Percentiles rank a stretch among this genome's conserved stretches.
phyloP scores from a whole-genome alignment of 2,888 invertebrate species.

The Metallyticus violacea region DNA sequence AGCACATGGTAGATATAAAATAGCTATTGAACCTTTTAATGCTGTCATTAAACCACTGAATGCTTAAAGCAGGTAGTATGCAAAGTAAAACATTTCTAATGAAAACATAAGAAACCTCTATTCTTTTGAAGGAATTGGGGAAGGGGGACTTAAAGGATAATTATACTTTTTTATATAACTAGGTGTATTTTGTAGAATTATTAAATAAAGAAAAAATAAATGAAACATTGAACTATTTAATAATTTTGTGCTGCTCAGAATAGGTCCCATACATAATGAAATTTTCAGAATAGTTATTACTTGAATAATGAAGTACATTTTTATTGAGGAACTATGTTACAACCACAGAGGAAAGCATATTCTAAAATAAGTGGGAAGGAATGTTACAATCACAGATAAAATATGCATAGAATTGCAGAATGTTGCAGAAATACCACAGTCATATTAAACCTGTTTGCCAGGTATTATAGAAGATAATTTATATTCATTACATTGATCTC shows the following conservation, averaged over 20 bases:
- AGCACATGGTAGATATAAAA: no score
- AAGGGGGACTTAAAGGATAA: no score
- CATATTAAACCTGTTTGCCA: not conserved
- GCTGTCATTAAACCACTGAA: no score
- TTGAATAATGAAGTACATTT: not conserved
- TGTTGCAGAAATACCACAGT: not conserved
- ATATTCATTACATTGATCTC: not conserved
- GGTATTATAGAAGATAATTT: not conserved
- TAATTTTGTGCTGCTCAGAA: not conserved
- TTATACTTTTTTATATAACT: no score
- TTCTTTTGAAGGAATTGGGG: no score
- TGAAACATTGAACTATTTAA: no score
- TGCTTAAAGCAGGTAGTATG: no score
- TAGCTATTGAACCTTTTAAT: no score
- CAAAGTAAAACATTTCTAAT: no score
- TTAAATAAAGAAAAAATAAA: no score
- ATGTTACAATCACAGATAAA: not conserved
- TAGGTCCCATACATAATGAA: not conserved
- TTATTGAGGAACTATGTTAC: slow-evolving; percentile 4
- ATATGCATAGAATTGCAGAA: not conserved
- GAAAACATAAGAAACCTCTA: no score
- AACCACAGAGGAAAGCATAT: not conserved
- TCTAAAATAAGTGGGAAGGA: not conserved
- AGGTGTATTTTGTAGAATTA: no score
- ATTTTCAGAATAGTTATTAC: not conserved